Evolutionary conservation across 2,113 vertebrate genomes (phyloP).

Genomic region (Guaruba guarouba): DNA sequence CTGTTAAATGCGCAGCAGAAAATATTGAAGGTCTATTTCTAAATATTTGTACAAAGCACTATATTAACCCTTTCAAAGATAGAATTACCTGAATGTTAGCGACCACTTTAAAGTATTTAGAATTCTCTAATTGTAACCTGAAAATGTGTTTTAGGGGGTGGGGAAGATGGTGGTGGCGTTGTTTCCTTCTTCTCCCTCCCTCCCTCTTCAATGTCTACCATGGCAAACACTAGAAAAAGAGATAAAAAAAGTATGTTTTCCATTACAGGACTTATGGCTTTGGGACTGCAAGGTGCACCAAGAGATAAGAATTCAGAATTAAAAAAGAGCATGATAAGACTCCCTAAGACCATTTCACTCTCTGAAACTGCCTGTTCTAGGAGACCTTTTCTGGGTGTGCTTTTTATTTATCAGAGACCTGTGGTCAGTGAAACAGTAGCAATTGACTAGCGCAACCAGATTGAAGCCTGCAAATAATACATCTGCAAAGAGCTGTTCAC

Average conservation of each 20-base stretch:
- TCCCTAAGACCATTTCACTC: constrained; percentile 49
- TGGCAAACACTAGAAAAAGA: neutral
- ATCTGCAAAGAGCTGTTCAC: neutral
- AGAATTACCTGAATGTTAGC: neutral
- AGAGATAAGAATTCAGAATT: constrained; percentile 73
- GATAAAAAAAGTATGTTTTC: constrained; percentile 53
- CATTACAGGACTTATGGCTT: constrained; percentile 58
- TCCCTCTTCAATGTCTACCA: neutral
- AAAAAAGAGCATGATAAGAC: constrained; percentile 62
- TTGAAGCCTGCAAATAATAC: constrained; percentile 36
- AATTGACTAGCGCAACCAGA: constrained; percentile 1
- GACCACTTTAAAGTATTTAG: neutral
- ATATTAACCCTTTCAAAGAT: neutral
- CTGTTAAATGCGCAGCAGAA: neutral
- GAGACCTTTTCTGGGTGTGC: constrained; percentile 20
- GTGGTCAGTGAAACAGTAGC: constrained; percentile 51
- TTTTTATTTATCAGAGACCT: constrained; percentile 26
- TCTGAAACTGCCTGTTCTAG: constrained; percentile 46
- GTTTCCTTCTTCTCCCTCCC: neutral
- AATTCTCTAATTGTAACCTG: neutral
- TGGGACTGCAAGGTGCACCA: constrained; percentile 65
- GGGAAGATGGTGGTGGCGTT: neutral
- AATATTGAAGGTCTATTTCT: neutral
- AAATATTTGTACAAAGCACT: neutral
- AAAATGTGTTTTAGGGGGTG: neutral